Evolutionary conservation across 2,113 vertebrate species (phyloP), one percentile per base, ranked within the genome.

Genomic region (Lasiurus cinereus): DNA sequence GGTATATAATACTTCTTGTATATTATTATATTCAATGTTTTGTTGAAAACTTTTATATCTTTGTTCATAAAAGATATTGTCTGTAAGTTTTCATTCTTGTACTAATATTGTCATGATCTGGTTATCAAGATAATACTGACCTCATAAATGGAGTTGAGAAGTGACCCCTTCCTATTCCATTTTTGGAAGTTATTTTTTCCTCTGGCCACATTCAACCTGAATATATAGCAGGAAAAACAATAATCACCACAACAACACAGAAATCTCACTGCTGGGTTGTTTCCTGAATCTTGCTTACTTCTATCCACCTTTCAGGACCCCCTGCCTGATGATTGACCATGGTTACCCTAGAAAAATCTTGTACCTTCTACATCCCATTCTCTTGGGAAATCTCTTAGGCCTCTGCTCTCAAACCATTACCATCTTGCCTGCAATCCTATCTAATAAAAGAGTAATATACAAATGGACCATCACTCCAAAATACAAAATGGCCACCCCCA

Each of bases 1-100:
- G 31, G 8, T 36, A 46, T n/a, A 33, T 69, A 39, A 88, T 85
- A 73, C 29, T 74, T 90, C 29, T 67, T 72, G 73, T 56, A 56
- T 74, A 66, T 73, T 85, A 15, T 56, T 89, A 16, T 14, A 79
- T 84, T 95, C 31, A 72, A 64, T 59, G n/a, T 59, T 95, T 91
- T 84, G 33, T 73, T 79, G 14, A 85, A 10, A 87, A 84, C 13
- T 50, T 85, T 74, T 69, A 4, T 67, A 59, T 56, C 64, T 80
- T 67, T n/a, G 2, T 90, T 64, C 8, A 29, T 56, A 76, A 77
- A 33, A 77, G n/a, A 52, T 39, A 76, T 83, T 22, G 31, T 36
- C 36, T 74, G 14, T 56, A 8, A 8, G 1, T 80, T 94, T 70
- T 70, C n/a, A 10, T 83, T 62, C 48, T 80, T 36, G 24, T 73